Evolutionary conservation across 2,888 invertebrate species (phyloP).

Genomic region (Polymixis lichenea): DNA sequence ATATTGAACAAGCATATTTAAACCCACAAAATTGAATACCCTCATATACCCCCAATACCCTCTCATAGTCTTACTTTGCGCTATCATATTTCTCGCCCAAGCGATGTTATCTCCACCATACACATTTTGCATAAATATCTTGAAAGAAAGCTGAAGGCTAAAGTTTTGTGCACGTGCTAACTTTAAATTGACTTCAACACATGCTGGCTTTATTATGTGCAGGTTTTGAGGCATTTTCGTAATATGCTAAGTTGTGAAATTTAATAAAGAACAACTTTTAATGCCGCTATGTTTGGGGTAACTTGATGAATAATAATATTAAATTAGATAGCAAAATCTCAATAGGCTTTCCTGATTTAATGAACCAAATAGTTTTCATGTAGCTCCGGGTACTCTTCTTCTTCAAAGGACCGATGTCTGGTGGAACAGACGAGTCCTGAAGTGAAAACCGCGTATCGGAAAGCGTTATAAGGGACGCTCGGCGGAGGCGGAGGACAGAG

Average conservation of each 20-base stretch:
- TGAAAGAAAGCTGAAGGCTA: slow-evolving; percentile 35
- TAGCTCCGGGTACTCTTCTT: not conserved
- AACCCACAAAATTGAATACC: too few relatives aligned
- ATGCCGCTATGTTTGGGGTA: not conserved
- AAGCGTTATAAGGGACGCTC: too few relatives aligned
- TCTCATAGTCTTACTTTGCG: not conserved
- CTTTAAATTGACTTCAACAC: slow-evolving; percentile 61
- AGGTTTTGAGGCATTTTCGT: slow-evolving; percentile 27
- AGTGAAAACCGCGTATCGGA: too few relatives aligned
- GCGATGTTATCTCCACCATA: slow-evolving; percentile 8
- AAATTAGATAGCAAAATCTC: not conserved
- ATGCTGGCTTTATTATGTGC: slow-evolving; percentile 41
- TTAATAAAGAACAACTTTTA: slow-evolving; percentile 13
- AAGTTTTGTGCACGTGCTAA: slow-evolving; percentile 47
- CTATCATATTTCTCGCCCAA: slow-evolving; percentile 12
- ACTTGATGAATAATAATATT: not conserved
- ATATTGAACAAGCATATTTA: too few relatives aligned
- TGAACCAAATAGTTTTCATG: not conserved
- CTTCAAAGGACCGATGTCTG: not conserved
- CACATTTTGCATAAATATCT: slow-evolving; percentile 36
- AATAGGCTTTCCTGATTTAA: not conserved
- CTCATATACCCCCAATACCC: too few relatives aligned
- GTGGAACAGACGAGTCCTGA: too few relatives aligned
- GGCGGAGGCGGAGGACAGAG: too few relatives aligned
- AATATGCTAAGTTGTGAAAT: slow-evolving; percentile 7